These are phyloP conservation scores for Leucopternis melanops DNA, from an alignment of 2,113 vertebrate genomes.

Conservation along the genomic window DNA sequence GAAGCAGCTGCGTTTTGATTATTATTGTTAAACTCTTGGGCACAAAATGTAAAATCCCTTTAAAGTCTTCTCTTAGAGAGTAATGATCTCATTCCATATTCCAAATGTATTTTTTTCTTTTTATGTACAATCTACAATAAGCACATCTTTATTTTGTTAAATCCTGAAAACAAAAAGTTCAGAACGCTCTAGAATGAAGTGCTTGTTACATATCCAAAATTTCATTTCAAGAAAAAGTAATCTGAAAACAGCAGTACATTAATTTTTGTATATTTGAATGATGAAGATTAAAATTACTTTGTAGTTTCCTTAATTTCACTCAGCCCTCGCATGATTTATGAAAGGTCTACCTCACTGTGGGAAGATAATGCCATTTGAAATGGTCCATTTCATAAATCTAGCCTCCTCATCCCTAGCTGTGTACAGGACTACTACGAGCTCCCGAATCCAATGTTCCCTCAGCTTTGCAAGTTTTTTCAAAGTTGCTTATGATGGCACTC, in stretches of 20 bases:
- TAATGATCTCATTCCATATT: not conserved
- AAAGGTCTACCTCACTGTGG: conserved; percentile 82
- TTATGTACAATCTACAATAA: not conserved
- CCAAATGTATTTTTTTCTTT: not conserved
- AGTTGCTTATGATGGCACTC: not conserved
- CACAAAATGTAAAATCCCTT: not conserved
- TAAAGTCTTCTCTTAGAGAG: not conserved
- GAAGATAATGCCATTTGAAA: conserved; percentile 89
- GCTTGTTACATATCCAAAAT: not conserved
- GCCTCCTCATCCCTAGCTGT: conserved; percentile 69
- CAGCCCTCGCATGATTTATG: conserved; percentile 80
- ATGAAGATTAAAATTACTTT: not conserved
- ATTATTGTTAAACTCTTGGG: not conserved
- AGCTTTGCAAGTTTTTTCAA: not conserved
- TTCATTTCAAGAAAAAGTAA: not conserved
- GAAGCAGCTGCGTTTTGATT: not conserved
- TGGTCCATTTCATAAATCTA: conserved; percentile 91
- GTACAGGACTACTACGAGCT: conserved; percentile 70
- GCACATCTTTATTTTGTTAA: not conserved
- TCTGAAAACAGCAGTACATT: not conserved
- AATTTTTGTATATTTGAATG: not conserved
- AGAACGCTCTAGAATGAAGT: not conserved
- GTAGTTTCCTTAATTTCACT: not conserved
- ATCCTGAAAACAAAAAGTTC: not conserved
- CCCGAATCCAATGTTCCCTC: conserved; percentile 70